Conservation (phyloP, 2,888 invertebrate genomes). For the Apoderus coryli region DNA sequence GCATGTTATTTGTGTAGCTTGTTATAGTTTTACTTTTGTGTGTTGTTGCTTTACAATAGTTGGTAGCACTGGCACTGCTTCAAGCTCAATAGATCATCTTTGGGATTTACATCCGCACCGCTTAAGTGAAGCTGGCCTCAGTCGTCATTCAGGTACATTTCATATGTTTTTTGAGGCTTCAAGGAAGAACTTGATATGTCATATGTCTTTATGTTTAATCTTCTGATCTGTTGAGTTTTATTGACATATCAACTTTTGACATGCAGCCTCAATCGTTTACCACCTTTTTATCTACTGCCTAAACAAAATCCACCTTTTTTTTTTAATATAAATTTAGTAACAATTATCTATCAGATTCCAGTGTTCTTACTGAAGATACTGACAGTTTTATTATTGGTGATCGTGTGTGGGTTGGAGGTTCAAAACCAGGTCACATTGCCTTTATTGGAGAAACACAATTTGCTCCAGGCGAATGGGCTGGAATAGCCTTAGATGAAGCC, state of each 20-base stretch:
- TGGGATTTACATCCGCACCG: slow-evolving; percentile 61
- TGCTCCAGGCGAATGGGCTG: slow-evolving; percentile 97
- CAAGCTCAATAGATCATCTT: slow-evolving; percentile 55
- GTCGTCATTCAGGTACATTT: slow-evolving; percentile 68
- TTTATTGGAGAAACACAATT: slow-evolving; percentile 93
- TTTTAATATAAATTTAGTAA: too few species aligned
- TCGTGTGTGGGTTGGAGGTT: slow-evolving; percentile 84
- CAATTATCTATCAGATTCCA: slow-evolving; percentile 77
- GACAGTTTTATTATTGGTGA: slow-evolving; percentile 95
- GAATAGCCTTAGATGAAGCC: slow-evolving; percentile 88
- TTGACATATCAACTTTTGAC: too few species aligned
- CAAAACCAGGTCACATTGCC: slow-evolving; percentile 82
- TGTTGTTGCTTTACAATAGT: slow-evolving; percentile 33
- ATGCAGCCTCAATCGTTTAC: too few species aligned
- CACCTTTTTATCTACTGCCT: too few species aligned
- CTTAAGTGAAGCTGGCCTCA: slow-evolving; percentile 60
- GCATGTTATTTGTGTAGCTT: too few species aligned
- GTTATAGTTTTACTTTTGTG: slow-evolving; percentile 1
- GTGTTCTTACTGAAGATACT: slow-evolving; percentile 74
- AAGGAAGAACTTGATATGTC: too few species aligned
- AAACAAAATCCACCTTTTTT: too few species aligned
- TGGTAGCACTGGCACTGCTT: slow-evolving; percentile 48
- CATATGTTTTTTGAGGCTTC: slow-evolving; percentile 9
- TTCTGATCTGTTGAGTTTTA: neutral
- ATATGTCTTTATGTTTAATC: slow-evolving; percentile 7